Evolutionary conservation across 2,888 invertebrate genomes (phyloP).

Genomic region (Anticlea derivata): DNA sequence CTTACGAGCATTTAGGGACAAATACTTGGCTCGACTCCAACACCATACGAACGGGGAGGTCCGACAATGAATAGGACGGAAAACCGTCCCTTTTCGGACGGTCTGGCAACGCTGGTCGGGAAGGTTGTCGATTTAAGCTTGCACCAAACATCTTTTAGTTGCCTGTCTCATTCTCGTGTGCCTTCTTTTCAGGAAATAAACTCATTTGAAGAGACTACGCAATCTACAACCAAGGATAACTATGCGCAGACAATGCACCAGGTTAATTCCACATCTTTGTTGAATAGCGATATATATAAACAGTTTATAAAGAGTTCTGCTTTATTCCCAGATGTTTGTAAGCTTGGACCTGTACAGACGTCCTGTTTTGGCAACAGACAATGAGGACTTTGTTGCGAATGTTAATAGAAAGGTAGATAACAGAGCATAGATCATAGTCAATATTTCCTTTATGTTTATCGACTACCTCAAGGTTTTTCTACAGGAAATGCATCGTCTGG

Average conservation of each 20-base stretch:
- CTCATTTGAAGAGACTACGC: conserved; percentile 60
- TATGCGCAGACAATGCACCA: conserved; percentile 76
- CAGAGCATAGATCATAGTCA: not conserved
- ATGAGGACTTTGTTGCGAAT: conserved; percentile 84
- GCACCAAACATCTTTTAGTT: no score
- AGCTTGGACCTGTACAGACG: conserved; percentile 74
- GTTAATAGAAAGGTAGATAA: conserved; percentile 79
- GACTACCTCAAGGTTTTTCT: not conserved
- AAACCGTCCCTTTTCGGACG: no score
- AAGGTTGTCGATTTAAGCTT: no score
- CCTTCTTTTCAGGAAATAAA: conserved; percentile 61
- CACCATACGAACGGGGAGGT: no score
- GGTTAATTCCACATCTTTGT: conserved; percentile 44
- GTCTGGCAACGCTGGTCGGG: no score
- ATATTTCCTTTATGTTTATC: no score
- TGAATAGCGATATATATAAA: not conserved
- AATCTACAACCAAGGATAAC: conserved; percentile 49
- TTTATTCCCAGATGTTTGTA: conserved; percentile 69
- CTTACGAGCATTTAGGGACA: no score
- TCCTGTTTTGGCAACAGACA: conserved; percentile 76
- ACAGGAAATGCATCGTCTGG: conserved; percentile 73
- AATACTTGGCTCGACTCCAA: no score
- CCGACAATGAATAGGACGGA: no score
- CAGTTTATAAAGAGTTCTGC: not conserved
- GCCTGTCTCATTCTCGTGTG: not conserved